Evolutionary conservation across 2,113 vertebrate species (phyloP).

Genomic region (Oncorhynchus kisutch): DNA sequence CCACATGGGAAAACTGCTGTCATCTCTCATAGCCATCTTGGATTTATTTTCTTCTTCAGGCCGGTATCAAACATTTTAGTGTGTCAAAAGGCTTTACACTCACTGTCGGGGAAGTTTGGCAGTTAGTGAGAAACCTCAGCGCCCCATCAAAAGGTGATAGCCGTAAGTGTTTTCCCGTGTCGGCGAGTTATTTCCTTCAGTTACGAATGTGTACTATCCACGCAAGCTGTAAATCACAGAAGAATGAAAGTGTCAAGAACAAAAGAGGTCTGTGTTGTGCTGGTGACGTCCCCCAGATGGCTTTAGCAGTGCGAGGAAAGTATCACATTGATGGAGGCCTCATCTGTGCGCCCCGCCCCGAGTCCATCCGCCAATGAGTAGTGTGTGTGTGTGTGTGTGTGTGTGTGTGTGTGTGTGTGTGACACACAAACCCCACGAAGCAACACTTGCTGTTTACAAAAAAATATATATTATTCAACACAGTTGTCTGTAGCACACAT

Average conservation of each 20-base stretch:
- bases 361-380: too few species aligned
- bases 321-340: too few species aligned
- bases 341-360: too few species aligned
- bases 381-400: too few species aligned
- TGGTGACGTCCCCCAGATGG: conserved; percentile 28
- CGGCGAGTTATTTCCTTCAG: conserved; percentile 3
- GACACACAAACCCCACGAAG: too few species aligned
- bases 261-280: conserved; percentile 37
- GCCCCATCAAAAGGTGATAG: conserved; percentile 12
- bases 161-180: conserved; percentile 18
- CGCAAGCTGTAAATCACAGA: conserved; percentile 32
- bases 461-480: too few species aligned
- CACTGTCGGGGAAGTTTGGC: background rate
- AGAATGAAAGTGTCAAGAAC: conserved; percentile 11
- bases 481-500: too few species aligned
- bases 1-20: conserved; percentile 33
- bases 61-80: conserved; percentile 23
- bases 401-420: too few species aligned
- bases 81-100: conserved; percentile 12
- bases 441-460: too few species aligned
- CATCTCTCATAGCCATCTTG: conserved; percentile 20
- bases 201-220: conserved; percentile 21
- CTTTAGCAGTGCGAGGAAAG: conserved; percentile 27
- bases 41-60: background rate
- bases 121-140: background rate